phyloP scores from a whole-genome alignment of 2,888 invertebrate species.

The Ophion costatus region DNA sequence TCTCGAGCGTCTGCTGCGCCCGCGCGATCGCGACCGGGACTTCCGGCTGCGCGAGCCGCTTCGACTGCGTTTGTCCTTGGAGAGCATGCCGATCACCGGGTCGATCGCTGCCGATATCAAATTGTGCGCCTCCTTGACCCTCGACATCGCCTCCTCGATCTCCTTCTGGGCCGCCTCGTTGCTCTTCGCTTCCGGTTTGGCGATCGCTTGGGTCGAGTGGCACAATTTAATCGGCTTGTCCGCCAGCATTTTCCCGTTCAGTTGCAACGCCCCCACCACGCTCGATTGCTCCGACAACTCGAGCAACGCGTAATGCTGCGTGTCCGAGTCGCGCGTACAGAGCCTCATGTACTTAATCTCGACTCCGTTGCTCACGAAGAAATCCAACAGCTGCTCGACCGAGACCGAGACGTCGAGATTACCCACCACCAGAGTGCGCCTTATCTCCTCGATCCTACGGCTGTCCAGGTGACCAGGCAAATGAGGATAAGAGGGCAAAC shows the following conservation, averaged over 20 bases:
- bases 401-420: slow-evolving; percentile 88
- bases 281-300: slow-evolving; percentile 97
- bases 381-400: slow-evolving; percentile 94
- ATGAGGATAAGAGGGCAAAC: slow-evolving; percentile 95
- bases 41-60: slow-evolving; percentile 84
- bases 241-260: slow-evolving; percentile 92
- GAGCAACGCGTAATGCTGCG: slow-evolving; percentile 92
- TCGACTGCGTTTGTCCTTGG: slow-evolving; percentile 91
- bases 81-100: slow-evolving; percentile 93
- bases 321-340: slow-evolving; percentile 93
- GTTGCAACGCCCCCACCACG: slow-evolving; percentile 92
- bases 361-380: slow-evolving; percentile 91
- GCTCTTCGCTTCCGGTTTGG: slow-evolving; percentile 96
- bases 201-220: slow-evolving; percentile 96
- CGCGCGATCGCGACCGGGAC: slow-evolving; percentile 81
- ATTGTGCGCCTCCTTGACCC: slow-evolving; percentile 98
- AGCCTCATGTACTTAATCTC: slow-evolving; percentile 98
- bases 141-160: slow-evolving; percentile 98
- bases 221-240: slow-evolving; percentile 90
- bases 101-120: slow-evolving; percentile 97
- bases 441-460: slow-evolving; percentile 96
- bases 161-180: slow-evolving; percentile 97
- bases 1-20: slow-evolving; percentile 82
- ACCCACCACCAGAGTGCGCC: slow-evolving; percentile 95
- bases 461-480: slow-evolving; percentile 94